Conservation (phyloP, 2,113 vertebrate species). For the Peromyscus maniculatus region DNA sequence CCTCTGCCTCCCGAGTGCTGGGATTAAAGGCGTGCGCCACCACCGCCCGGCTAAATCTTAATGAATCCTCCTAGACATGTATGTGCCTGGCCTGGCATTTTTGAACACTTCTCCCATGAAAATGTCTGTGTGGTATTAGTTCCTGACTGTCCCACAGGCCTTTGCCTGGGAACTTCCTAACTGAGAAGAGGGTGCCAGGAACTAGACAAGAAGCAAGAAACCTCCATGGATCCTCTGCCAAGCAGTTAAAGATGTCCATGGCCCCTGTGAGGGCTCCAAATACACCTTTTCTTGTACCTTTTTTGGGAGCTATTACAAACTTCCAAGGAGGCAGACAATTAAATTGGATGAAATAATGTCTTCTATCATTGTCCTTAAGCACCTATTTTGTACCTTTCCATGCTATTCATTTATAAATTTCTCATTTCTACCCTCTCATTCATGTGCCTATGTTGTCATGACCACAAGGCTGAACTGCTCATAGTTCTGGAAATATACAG, state of each 20-base stretch:
- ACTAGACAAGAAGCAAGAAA: not conserved
- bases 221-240: not conserved
- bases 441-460: not conserved
- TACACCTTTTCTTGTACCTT: not conserved
- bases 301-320: not conserved
- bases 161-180: not conserved
- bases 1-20: too few species aligned
- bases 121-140: not conserved
- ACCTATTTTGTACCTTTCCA: not conserved
- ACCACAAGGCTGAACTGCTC: not conserved
- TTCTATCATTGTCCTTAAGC: not conserved
- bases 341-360: not conserved
- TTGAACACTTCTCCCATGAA: not conserved
- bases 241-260: not conserved
- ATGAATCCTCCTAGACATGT: conserved; percentile 27
- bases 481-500: not conserved
- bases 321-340: not conserved
- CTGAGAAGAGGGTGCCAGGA: not conserved
- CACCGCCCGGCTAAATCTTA: conserved; percentile 60
- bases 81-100: not conserved
- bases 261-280: not conserved
- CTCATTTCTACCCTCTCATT: not conserved
- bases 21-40: too few species aligned
- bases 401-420: not conserved
- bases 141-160: not conserved